Base-by-base conservation (phyloP, 2,888 invertebrate species). In the Pollenia amentaria region DNA sequence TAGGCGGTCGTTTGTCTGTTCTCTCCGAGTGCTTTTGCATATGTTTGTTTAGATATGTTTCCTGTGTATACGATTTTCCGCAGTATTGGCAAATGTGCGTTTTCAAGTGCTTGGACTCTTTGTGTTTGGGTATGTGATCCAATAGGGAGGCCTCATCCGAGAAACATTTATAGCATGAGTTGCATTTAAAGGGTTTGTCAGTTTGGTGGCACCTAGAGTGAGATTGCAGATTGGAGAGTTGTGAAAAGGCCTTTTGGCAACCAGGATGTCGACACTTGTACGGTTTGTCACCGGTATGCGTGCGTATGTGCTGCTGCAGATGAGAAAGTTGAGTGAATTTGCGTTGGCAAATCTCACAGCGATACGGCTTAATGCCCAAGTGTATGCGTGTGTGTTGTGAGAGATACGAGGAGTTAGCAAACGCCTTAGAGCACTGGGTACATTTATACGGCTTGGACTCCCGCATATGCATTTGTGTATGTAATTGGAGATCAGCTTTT, bases 401-500 rank as follows among this genome's bases (percentile, higher is more conserved):
- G 92, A 99, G 95, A 95, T 99, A 99, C 91, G 99, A 99, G 90
- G 98, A 98, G 95, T 99, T 99, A 92, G 99, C 99, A 94, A 99
- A 99, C 90, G 98, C 98, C 94, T 99, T 99, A 91, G 98, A 97
- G 95, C 99, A 99, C 94, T 99, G 99, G 88, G 98, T 97, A 95
- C 99, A 99, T 94, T 99, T 99, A 96, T 99, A 99, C 84, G 99
- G 99, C 94, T 99, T 99, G 89, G 99, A 98, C 94, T 99, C 99
- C 91, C 99, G 97, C 96, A 99, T 98, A 94, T 99, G 99, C 92
- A 98, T 97, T 94, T 99, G 98, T 89, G 98, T 98, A 94, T 99
- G 99, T 89, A 99, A 95, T 94, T 99, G 98, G 91, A 99, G 96
- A 94, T 99, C 99, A 88, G 99, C 98, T 94, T 99, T 99, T 89